Evolutionary conservation across 2,797 vertebrate genomes (phyloP).

Genomic region (Decapterus maruadsi): DNA sequence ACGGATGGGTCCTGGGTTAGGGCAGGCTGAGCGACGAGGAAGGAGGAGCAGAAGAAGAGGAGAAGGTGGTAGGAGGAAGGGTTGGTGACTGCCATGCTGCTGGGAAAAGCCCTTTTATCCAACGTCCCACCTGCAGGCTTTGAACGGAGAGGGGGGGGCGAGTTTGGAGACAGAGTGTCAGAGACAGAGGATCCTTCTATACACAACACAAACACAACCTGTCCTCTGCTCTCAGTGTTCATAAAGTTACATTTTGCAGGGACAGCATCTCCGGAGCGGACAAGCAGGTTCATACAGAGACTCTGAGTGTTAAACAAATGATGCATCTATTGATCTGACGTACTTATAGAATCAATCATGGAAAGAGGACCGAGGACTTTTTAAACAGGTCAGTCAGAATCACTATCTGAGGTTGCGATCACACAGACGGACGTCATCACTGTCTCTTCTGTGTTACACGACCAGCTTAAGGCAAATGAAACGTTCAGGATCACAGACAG

Average conservation of each 20-base stretch:
- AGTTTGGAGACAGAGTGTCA: conserved; percentile 23
- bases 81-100: conserved; percentile 63
- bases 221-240: neutral
- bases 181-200: conserved; percentile 6
- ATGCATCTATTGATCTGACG: conserved; percentile 55
- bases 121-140: conserved; percentile 51
- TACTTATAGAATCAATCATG: conserved; percentile 62
- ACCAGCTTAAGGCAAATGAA: neutral
- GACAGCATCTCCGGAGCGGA: neutral
- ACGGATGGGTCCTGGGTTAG: conserved; percentile 70
- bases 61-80: conserved; percentile 47
- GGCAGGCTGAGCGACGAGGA: conserved; percentile 32
- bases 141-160: conserved; percentile 10
- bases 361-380: conserved; percentile 53
- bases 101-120: conserved; percentile 28
- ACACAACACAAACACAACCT: neutral
- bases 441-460: neutral
- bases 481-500: neutral
- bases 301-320: conserved; percentile 41
- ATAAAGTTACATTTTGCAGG: neutral
- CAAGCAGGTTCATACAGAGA: conserved; percentile 6
- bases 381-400: conserved; percentile 47
- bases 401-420: neutral
- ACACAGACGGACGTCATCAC: neutral
- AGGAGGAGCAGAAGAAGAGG: conserved; percentile 57